These are phyloP conservation scores for Rhinogobius similis DNA, from an alignment of 2,113 vertebrate genomes.

Conservation along the genomic window DNA sequence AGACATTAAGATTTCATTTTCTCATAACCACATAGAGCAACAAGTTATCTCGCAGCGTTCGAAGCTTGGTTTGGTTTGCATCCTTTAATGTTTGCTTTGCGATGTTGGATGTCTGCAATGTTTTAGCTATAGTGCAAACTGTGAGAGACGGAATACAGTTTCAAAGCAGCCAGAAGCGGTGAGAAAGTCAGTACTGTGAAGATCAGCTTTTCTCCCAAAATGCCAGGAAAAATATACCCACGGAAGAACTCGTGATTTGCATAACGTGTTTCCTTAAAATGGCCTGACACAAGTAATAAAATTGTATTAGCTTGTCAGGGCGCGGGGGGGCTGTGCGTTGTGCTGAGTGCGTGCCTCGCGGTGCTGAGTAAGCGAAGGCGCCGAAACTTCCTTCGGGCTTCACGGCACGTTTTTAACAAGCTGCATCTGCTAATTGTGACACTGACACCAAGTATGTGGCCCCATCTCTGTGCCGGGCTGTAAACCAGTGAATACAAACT, in stretches of 20 bases:
- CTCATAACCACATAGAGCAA: constrained; percentile 8
- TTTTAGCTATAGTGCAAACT: neutral
- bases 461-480: constrained; percentile 5
- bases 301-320: constrained; percentile 69
- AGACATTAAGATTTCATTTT: constrained; percentile 26
- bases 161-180: constrained; percentile 38
- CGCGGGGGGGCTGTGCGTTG: constrained; percentile 54
- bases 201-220: constrained; percentile 66
- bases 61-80: neutral
- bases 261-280: constrained; percentile 66
- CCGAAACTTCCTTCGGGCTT: constrained; percentile 57
- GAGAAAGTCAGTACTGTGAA: constrained; percentile 62
- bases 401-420: constrained; percentile 53
- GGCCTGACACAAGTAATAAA: constrained; percentile 72
- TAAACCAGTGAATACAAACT: neutral
- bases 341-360: constrained; percentile 64
- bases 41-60: constrained; percentile 11
- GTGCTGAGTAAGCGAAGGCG: constrained; percentile 71
- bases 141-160: constrained; percentile 7
- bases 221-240: constrained; percentile 72
- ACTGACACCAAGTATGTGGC: constrained; percentile 43
- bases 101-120: constrained; percentile 9
- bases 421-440: constrained; percentile 58
- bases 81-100: constrained; percentile 37
- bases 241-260: constrained; percentile 72